phyloP scores from a whole-genome alignment of 2,797 vertebrate genomes.

The Syngnathus acus region DNA sequence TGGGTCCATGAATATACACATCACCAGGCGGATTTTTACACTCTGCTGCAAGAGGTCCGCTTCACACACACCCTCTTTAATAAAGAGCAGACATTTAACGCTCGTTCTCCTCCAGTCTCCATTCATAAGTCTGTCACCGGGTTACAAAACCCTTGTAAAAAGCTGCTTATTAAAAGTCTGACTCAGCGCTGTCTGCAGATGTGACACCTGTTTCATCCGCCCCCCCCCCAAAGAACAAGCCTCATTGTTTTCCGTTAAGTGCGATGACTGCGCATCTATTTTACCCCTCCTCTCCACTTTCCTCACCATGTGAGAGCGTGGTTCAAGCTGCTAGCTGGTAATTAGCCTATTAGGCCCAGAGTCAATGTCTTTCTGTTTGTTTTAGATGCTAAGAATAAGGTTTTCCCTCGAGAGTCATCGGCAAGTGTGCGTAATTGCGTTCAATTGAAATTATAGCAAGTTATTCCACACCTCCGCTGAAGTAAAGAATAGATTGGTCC shows the following conservation, averaged over 20 bases:
- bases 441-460: neutral
- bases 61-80: constrained; percentile 3
- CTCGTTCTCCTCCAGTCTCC: constrained; percentile 24
- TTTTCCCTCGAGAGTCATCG: constrained; percentile 33
- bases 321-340: constrained; percentile 29
- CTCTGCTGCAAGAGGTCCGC: constrained; percentile 3
- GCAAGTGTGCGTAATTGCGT: constrained; percentile 19
- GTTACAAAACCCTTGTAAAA: constrained; percentile 28
- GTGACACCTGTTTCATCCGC: constrained; percentile 63
- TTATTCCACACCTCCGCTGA: neutral
- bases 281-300: neutral
- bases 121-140: constrained; percentile 30
- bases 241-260: constrained; percentile 60
- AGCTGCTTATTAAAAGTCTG: constrained; percentile 47
- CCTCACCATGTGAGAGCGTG: constrained; percentile 30
- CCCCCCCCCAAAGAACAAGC: constrained; percentile 25
- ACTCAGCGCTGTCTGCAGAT: constrained; percentile 57
- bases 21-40: constrained; percentile 17
- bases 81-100: constrained; percentile 15
- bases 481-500: neutral
- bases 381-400: constrained; percentile 31
- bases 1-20: constrained; percentile 16
- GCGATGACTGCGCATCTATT: constrained; percentile 17
- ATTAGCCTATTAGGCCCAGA: constrained; percentile 50
- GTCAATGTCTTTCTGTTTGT: constrained; percentile 50